Evolutionary conservation across 2,888 invertebrate species (phyloP), one percentile per base, ranked within the genome.

Genomic region (Hirtodrosophila histrioides): DNA sequence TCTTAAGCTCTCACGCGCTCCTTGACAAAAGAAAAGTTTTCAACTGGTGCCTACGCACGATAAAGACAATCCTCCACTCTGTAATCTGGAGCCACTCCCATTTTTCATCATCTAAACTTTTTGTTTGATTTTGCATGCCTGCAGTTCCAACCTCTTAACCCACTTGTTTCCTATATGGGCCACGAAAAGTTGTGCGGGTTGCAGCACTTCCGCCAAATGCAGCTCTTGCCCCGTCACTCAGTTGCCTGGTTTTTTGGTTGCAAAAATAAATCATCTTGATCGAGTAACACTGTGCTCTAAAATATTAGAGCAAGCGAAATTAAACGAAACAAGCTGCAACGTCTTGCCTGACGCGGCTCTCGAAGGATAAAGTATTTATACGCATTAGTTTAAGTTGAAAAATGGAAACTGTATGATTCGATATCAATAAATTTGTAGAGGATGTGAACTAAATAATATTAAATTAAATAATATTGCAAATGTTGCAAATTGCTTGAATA

Each of bases 241-340:
- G 62, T 73, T 65, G 11, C 33, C 37, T 35, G 17, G 37, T 56
- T 61, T 67, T 69, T 68, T 35, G 27, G 6, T 27, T 27, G 27
- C 6, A 27, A 27, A 17, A 66, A 86, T 86, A 84, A 84, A 84
- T 84, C 83, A 84, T 84, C 66, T 78, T 86, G 85, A 83, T 84
- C 70, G 82, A 86, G 78, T 70, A 84, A 57, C 65, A 58, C 46
- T 72, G 60, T 71, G 60, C 46, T 62, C 56, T 70, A 27, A 61
- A 69, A 84, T 77, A 84, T 86, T 84, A 64, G 75, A 72, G 67
- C 24, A 37, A 49, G 39, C 12, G 10, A 43, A 33, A 54, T 39
- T 46, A 29, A 50, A 50, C 35, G 6, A 40, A 49, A 56, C 48
- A 49, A 17, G 7, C 29, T 31, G 8, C 29, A 11, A 23, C 37